phyloP scores from a whole-genome alignment of 2,113 vertebrate species.

The Mesitornis unicolor region DNA sequence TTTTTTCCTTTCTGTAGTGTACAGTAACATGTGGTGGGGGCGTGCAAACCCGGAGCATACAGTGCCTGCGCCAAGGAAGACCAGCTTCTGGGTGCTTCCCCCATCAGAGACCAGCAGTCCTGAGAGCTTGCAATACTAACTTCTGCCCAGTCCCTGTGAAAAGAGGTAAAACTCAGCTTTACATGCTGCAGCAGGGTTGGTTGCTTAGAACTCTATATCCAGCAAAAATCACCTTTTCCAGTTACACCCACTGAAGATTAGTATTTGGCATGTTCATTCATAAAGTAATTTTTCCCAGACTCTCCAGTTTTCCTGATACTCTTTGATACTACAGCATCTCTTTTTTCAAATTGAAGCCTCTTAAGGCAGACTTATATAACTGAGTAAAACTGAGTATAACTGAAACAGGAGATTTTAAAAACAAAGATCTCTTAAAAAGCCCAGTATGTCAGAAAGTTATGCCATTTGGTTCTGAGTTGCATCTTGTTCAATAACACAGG shows the following conservation, averaged over 20 bases:
- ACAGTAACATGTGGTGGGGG: conserved; percentile 95
- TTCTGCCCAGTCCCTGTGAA: conserved; percentile 84
- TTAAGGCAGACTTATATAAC: not conserved
- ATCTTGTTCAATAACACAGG: not conserved
- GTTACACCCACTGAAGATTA: not conserved
- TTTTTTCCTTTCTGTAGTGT: conserved; percentile 76
- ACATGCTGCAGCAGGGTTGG: not conserved
- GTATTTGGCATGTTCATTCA: not conserved
- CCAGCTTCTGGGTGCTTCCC: conserved; percentile 80
- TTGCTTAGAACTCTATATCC: not conserved
- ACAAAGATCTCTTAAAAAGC: not conserved
- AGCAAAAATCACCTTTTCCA: not conserved
- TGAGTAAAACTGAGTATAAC: not conserved
- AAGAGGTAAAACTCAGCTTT: conserved; percentile 63
- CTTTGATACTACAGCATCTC: not conserved
- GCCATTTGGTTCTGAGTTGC: not conserved
- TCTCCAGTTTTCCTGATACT: not conserved
- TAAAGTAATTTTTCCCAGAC: not conserved
- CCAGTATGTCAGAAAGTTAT: not conserved
- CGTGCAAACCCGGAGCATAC: conserved; percentile 85
- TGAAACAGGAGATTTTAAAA: not conserved
- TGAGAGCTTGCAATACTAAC: conserved; percentile 91
- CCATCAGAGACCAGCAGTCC: conserved; percentile 84
- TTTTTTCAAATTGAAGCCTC: not conserved
- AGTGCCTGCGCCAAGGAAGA: conserved; percentile 88